A percentile compares a stretch with the other conserved stretches of the same genome.
Evolutionary conservation across 64 coral and sea anemone species (phyloP).

Genomic region (Stichodactyla helianthus): DNA sequence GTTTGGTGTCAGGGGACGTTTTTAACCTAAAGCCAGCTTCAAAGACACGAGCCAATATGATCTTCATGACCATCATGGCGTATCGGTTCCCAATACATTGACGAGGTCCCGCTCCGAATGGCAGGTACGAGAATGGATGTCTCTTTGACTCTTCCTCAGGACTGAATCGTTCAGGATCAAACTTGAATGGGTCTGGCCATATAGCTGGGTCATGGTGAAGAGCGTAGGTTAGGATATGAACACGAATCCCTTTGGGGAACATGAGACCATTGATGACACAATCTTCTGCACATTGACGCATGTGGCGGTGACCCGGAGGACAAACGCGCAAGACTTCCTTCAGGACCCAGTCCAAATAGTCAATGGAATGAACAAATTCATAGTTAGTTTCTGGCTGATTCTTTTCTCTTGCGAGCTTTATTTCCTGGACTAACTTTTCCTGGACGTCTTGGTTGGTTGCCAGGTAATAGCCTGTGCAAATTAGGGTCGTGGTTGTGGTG

Average conservation of each 20-base stretch:
- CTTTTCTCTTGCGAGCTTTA: background rate
- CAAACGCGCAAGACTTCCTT: constrained; percentile 42
- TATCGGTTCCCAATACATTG: constrained; percentile 42
- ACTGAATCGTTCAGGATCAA: constrained; percentile 59
- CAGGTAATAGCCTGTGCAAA: constrained; percentile 33
- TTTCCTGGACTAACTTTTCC: constrained; percentile 30
- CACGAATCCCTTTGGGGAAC: constrained; percentile 46
- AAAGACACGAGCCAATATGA: constrained; percentile 11
- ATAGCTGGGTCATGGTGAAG: constrained; percentile 54
- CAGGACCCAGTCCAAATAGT: constrained; percentile 53
- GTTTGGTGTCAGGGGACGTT: background rate
- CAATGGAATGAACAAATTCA: constrained; percentile 32
- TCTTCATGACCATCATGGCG: constrained; percentile 44
- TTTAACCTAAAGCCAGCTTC: background rate
- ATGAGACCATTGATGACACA: constrained; percentile 52
- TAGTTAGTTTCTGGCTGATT: background rate
- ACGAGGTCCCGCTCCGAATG: constrained; percentile 47
- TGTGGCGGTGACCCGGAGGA: constrained; percentile 11
- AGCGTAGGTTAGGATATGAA: constrained; percentile 38
- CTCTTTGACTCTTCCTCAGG: background rate
- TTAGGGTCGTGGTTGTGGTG: constrained; percentile 48
- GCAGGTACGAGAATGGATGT: constrained; percentile 42
- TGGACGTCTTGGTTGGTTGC: constrained; percentile 44
- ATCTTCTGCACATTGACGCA: constrained; percentile 36
- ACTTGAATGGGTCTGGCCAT: constrained; percentile 44